These are phyloP conservation scores for Thryonomys swinderianus DNA, from an alignment of 2,113 vertebrate genomes.

Conservation along the genomic window DNA sequence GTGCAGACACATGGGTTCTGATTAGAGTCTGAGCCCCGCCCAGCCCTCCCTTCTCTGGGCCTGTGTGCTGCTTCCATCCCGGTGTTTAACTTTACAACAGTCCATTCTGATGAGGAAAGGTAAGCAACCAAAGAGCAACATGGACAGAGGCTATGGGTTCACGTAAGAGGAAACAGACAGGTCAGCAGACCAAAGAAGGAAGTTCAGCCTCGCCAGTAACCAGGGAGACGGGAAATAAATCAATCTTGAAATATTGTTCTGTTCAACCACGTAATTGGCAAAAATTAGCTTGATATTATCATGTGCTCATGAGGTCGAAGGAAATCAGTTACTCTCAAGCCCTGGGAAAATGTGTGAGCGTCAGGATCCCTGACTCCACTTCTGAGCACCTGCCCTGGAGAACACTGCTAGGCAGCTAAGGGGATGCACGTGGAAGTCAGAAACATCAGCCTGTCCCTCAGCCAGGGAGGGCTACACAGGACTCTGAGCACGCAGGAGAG, in stretches of 20 bases:
- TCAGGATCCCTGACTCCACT: not conserved
- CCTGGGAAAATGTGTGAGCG: fast-evolving
- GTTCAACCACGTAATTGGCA: not conserved
- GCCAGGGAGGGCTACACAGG: too few species aligned
- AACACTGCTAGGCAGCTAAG: not conserved
- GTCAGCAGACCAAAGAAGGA: not conserved
- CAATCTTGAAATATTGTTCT: not conserved
- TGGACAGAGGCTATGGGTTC: not conserved
- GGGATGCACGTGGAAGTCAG: not conserved
- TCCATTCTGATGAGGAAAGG: not conserved
- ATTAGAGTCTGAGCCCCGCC: not conserved
- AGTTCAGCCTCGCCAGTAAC: not conserved
- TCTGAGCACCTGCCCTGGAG: not conserved
- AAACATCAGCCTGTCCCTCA: not conserved
- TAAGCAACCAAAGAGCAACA: not conserved
- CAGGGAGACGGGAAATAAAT: not conserved
- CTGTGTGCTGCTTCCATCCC: not conserved
- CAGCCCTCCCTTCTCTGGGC: not conserved
- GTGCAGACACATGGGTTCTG: not conserved
- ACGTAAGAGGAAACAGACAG: not conserved
- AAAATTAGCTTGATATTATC: not conserved
- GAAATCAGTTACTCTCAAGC: fast-evolving
- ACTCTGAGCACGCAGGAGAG: not conserved
- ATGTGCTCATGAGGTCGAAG: not conserved
- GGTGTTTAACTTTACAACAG: not conserved